These are phyloP conservation scores for Trichonephila clavipes DNA, from an alignment of 1,140 invertebrate genomes.

Conservation along the genomic window DNA sequence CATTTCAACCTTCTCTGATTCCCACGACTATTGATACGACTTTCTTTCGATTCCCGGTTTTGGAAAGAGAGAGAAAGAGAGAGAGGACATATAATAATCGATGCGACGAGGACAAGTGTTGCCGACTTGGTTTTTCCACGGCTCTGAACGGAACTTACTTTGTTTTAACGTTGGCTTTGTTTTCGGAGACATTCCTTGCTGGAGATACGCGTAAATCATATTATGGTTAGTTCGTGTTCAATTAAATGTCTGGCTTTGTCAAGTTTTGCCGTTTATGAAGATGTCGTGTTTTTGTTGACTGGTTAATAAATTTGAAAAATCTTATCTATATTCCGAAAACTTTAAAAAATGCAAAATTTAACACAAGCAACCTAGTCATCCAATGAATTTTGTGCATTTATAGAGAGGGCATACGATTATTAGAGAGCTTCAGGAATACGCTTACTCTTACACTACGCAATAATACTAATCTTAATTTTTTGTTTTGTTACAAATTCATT, in stretches of 20 bases:
- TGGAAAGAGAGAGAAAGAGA: slow-evolving; percentile 26
- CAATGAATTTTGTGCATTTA: too few species aligned
- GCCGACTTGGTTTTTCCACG: not conserved
- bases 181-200: not conserved
- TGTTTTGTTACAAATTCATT: too few species aligned
- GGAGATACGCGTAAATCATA: slow-evolving; percentile 3
- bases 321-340: too few species aligned
- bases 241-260: not conserved
- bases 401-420: too few species aligned
- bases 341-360: too few species aligned
- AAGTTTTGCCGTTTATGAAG: too few species aligned
- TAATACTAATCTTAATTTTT: too few species aligned
- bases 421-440: too few species aligned
- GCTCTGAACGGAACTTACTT: not conserved
- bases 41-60: slow-evolving; percentile 21
- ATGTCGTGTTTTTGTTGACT: too few species aligned
- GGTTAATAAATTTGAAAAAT: too few species aligned
- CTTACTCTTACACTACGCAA: too few species aligned
- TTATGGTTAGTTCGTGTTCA: not conserved
- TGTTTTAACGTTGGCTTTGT: slow-evolving; percentile 25
- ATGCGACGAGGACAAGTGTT: slow-evolving; percentile 1
- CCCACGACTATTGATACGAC: slow-evolving; percentile 60
- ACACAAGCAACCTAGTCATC: too few species aligned
- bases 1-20: slow-evolving; percentile 49
- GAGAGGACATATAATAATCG: not conserved